phyloP scores from a whole-genome alignment of 2,888 invertebrate genomes.

The Apodemia zela region DNA sequence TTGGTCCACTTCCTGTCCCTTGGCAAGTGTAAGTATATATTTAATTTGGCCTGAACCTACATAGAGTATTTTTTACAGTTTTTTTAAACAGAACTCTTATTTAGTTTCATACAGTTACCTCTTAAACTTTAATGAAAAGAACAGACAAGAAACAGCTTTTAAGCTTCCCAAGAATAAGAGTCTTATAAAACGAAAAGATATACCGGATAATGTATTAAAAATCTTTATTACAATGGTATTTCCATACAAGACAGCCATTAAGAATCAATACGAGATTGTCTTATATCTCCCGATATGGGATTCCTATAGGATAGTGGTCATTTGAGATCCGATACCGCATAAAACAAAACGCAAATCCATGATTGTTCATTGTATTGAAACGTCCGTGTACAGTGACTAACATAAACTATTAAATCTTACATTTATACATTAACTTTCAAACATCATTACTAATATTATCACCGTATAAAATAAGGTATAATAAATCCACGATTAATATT shows the following conservation, averaged over 20 bases:
- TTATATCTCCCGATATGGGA: constrained; percentile 30
- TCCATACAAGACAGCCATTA: constrained; percentile 47
- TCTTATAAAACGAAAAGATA: too few relatives aligned
- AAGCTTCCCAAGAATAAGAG: too few relatives aligned
- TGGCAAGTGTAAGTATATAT: too few relatives aligned
- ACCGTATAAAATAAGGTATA: background rate
- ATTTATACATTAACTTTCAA: background rate
- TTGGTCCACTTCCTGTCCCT: too few relatives aligned
- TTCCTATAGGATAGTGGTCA: constrained; percentile 39
- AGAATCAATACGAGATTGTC: constrained; percentile 46
- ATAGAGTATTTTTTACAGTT: too few relatives aligned
- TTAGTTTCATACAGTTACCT: too few relatives aligned
- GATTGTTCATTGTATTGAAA: constrained; percentile 75
- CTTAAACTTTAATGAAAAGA: too few relatives aligned
- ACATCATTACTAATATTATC: background rate
- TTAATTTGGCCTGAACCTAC: too few relatives aligned
- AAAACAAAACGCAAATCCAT: constrained; percentile 57
- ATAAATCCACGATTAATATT: too few relatives aligned
- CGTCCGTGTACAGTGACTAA: constrained; percentile 52
- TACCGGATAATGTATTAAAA: background rate
- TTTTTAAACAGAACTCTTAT: too few relatives aligned
- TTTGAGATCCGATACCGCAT: constrained; percentile 38
- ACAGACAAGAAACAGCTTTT: too few relatives aligned
- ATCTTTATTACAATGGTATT: constrained; percentile 29
- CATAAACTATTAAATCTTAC: constrained; percentile 34